Base-by-base conservation (phyloP, 2,113 vertebrate species). In the Syrmaticus mikado region DNA sequence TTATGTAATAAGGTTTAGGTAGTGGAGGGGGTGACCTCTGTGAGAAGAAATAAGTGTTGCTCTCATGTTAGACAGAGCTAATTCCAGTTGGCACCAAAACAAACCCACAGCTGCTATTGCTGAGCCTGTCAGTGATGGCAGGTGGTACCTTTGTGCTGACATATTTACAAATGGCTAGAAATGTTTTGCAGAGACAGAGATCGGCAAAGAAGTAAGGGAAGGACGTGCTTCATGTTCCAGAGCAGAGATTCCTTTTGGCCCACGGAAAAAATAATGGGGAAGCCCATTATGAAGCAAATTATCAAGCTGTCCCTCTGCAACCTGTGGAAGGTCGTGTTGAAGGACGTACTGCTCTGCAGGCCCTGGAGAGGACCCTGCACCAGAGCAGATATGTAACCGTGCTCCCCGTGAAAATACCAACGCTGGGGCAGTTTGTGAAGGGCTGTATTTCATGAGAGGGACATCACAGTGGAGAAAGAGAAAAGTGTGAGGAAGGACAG, bases 81-180 rank as follows among this genome's bases (percentile, higher is more conserved):
- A 22, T 72, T 67, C 45, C n/a, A n/a, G 14, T 6, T 32, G 41
- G 30, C 6, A 76, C 13, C 24, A 50, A 11, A 79, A 71, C 40
- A 13, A 13, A 36, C n/a, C 21, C 13, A 27, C 19, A 11, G 9
- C 48, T 65, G 75, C 55, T 40, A 36, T 74, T 71, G 25, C n/a
- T 52, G 64, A 61, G 28, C 21, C 19, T 1, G 2, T 71, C 45
- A 55, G 3, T 2, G 1, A 8, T 9, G 6, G 6, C 61, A 28
- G 36, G 43, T 70, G 24, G 32, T 24, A 20, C 17, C 36, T 34
- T 24, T 70, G 27, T 34, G 19, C 27, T 50, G 20, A 13, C 34
- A 11, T 50, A 10, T 34, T 62, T 70, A 70, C 45, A 22, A 61
- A 62, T n/a, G 24, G 24, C 19, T 52, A 70, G 73, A 89, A 25